Evolutionary conservation across 2,113 vertebrate species (phyloP).

Genomic region (Chionomys nivalis): DNA sequence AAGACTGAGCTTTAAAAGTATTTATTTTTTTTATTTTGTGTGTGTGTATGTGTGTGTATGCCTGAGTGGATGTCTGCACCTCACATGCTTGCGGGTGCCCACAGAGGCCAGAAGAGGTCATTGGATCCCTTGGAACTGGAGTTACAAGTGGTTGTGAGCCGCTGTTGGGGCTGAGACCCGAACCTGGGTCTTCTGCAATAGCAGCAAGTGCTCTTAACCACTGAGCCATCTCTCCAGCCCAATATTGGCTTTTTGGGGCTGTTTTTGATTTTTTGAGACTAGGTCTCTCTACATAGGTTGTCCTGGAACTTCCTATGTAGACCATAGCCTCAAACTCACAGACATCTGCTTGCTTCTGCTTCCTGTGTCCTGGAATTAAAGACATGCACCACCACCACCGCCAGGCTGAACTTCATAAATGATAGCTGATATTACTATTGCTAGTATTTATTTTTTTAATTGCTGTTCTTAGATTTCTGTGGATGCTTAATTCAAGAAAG

Average conservation of each 20-base stretch:
- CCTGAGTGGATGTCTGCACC: not conserved
- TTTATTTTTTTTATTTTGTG: not conserved
- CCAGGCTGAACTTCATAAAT: not conserved
- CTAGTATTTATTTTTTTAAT: not conserved
- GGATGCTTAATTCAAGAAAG: not conserved
- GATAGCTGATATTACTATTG: not conserved
- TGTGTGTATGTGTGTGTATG: too few species aligned
- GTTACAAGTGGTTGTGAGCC: not conserved
- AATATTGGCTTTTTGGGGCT: not conserved
- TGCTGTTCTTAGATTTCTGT: conserved; percentile 33
- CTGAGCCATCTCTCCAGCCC: not conserved
- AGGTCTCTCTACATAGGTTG: not conserved
- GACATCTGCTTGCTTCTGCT: not conserved
- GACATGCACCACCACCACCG: not conserved
- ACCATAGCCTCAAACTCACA: not conserved
- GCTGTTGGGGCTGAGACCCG: not conserved
- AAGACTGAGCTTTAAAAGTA: not conserved
- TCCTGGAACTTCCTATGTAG: not conserved
- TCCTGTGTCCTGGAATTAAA: not conserved
- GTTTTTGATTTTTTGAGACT: not conserved
- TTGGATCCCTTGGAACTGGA: not conserved
- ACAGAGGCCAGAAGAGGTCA: not conserved
- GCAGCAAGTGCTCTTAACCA: not conserved
- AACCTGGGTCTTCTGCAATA: not conserved
- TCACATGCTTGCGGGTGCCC: not conserved